phyloP scores from a whole-genome alignment of 1,140 invertebrate species.

The Aphaenogaster ashmeadi region DNA sequence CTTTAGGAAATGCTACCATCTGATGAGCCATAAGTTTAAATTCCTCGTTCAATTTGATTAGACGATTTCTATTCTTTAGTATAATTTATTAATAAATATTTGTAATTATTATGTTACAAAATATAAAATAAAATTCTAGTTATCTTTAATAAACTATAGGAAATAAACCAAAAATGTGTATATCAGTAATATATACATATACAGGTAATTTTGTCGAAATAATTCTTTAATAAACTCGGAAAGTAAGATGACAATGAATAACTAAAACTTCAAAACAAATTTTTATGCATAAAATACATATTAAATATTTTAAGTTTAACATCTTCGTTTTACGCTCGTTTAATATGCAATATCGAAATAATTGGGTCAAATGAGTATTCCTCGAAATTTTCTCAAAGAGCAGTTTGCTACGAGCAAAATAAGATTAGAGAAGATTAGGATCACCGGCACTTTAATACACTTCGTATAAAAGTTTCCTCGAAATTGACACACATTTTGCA shows the following conservation, averaged over 20 bases:
- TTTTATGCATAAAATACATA: background rate
- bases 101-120: background rate
- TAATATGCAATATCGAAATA: background rate
- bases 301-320: background rate
- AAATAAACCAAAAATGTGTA: background rate
- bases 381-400: background rate
- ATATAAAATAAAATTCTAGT: background rate
- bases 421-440: slow-evolving; percentile 27
- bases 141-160: background rate
- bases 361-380: slow-evolving; percentile 2
- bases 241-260: background rate
- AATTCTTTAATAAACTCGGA: background rate
- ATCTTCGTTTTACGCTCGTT: background rate
- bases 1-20: slow-evolving; percentile 28
- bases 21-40: background rate
- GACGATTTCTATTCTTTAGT: background rate
- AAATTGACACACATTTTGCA: slow-evolving; percentile 26
- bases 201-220: background rate
- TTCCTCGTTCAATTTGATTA: background rate
- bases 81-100: background rate
- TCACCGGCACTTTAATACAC: background rate
- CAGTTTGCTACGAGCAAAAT: background rate
- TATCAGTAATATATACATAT: background rate
- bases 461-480: background rate
- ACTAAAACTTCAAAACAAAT: background rate